These are phyloP conservation scores for Lytechinus variegatus DNA, from an alignment of 35 echinoderm and acorn worm species.

Conservation along the genomic window DNA sequence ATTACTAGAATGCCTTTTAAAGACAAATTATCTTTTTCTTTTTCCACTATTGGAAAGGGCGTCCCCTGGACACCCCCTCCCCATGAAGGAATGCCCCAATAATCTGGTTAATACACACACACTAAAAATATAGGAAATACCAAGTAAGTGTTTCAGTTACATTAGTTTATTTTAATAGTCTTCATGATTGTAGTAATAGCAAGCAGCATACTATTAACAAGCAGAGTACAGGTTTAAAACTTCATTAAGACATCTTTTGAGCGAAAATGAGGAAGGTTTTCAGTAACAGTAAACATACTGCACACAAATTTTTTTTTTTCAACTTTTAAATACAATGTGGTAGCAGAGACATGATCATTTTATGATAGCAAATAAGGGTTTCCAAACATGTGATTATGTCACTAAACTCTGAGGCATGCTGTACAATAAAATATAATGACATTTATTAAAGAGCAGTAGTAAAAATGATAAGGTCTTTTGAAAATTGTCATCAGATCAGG, in stretches of 20 bases:
- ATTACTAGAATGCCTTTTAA: too few relatives aligned
- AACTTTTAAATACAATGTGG: background rate
- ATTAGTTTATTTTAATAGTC: conserved; percentile 44
- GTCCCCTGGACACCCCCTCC: too few relatives aligned
- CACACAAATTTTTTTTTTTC: background rate
- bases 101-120: background rate
- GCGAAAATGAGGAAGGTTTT: background rate
- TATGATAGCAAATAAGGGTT: background rate
- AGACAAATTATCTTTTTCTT: too few relatives aligned
- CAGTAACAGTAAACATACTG: background rate
- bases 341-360: background rate
- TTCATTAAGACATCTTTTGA: background rate
- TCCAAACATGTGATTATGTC: background rate
- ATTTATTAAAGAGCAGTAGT: background rate
- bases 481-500: background rate
- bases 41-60: too few relatives aligned
- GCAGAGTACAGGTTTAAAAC: conserved; percentile 19
- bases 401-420: background rate
- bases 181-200: background rate
- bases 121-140: background rate
- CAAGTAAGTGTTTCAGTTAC: conserved; percentile 5
- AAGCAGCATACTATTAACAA: conserved; percentile 45
- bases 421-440: conserved; percentile 17
- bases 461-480: background rate
- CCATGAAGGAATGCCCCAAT: too few relatives aligned